Percentiles rank a stretch among this genome's conserved stretches.
Evolutionary conservation across 1,140 invertebrate species (phyloP).

Genomic region (Prorops nasuta): DNA sequence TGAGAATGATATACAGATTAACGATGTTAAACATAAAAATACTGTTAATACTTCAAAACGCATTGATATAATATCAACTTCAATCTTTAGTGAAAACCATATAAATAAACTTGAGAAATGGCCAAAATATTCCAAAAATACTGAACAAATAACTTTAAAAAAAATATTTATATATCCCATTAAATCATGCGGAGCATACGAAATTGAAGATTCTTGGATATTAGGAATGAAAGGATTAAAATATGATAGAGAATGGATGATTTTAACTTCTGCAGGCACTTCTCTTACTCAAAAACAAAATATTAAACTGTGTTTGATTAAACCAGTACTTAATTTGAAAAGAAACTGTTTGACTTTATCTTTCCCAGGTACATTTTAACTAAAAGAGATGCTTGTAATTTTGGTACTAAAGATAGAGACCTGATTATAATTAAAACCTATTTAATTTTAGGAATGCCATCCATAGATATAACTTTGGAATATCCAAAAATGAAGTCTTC

Average conservation of each 20-base stretch:
- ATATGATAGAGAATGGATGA: constrained; percentile 92
- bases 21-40: neutral
- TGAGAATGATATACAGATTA: constrained; percentile 1
- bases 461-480: constrained; percentile 54
- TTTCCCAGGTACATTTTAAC: constrained; percentile 63
- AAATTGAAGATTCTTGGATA: constrained; percentile 68
- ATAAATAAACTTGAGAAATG: neutral
- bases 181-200: constrained; percentile 86
- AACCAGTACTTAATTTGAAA: constrained; percentile 69
- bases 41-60: neutral
- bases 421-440: too few relatives aligned
- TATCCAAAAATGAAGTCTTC: constrained; percentile 17
- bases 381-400: too few relatives aligned
- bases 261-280: constrained; percentile 74
- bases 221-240: constrained; percentile 73
- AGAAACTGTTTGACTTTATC: constrained; percentile 63
- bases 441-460: constrained; percentile 54
- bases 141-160: constrained; percentile 21
- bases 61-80: constrained; percentile 4
- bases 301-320: constrained; percentile 77
- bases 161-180: constrained; percentile 87
- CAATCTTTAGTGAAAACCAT: neutral
- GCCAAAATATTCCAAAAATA: constrained; percentile 2
- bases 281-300: constrained; percentile 87
- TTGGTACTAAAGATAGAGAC: too few relatives aligned